Percentiles rank a stretch among this genome's conserved stretches.
Evolutionary conservation across 2,888 invertebrate genomes (phyloP).

Genomic region (Ophonus ardosiacus): DNA sequence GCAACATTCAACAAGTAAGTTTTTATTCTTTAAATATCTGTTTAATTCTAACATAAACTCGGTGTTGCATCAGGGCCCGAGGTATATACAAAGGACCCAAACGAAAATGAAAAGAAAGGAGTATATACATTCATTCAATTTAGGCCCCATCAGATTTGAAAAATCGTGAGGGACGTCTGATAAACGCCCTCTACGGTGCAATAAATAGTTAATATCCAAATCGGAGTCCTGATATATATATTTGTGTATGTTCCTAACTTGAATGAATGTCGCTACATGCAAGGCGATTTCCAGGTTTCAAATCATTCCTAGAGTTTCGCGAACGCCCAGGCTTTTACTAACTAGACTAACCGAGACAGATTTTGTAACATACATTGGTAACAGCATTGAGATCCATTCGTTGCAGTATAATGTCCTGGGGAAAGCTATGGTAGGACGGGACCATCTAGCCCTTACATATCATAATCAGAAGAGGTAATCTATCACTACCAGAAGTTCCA

Average conservation of each 20-base stretch:
- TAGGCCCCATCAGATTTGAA: not conserved
- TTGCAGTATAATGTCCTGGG: constrained; percentile 74
- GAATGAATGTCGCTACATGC: not conserved
- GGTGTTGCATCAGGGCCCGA: constrained; percentile 37
- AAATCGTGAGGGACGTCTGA: not conserved
- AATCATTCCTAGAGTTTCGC: constrained; percentile 65
- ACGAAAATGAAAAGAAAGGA: not conserved
- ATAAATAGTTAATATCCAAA: too few species aligned
- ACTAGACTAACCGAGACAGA: constrained; percentile 69
- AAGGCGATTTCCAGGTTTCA: constrained; percentile 68
- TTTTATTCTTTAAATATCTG: not conserved
- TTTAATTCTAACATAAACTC: not conserved
- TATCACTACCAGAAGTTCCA: not conserved
- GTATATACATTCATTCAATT: not conserved
- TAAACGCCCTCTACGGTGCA: too few species aligned
- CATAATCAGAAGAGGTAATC: not conserved
- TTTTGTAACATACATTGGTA: constrained; percentile 74
- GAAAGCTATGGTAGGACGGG: constrained; percentile 69
- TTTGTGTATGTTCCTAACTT: not conserved
- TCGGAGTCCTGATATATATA: too few species aligned
- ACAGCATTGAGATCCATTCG: constrained; percentile 73
- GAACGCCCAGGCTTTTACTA: constrained; percentile 66
- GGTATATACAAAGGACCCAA: constrained; percentile 19
- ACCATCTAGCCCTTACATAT: constrained; percentile 20
- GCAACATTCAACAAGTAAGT: constrained; percentile 93